Base-by-base conservation (phyloP, 2,113 vertebrate genomes). In the Aegotheles bennettii region DNA sequence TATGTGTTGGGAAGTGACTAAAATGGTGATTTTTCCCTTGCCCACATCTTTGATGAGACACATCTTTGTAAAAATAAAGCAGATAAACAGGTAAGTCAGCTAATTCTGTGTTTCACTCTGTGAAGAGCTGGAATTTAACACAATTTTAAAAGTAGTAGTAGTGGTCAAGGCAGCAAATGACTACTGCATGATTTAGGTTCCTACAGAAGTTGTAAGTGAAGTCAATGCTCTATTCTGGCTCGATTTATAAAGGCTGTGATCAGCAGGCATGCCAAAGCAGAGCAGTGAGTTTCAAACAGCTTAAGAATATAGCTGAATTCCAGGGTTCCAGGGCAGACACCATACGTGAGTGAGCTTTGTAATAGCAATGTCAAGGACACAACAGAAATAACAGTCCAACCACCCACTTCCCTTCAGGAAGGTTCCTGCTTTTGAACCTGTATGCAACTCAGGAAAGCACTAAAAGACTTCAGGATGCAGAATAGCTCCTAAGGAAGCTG, bases 1-100 rank as follows among this genome's bases (percentile, higher is more conserved):
- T 20, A 3, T 0, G 0, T 7, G 24, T 4, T 18, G 33, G 13
- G n/a, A 2, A 57, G 17, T 4, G 85, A 15, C 69, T 59, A 35
- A n/a, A 45, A 36, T 1, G 3, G 33, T 35, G 78, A 36, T 35
- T 29, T 57, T 40, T 3, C 43, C 43, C 35, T 17, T 69, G 28
- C 74, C 54, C 40, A 40, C n/a, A n/a, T n/a, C n/a, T n/a, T n/a
- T n/a, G n/a, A 3, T 10, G 53, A 31, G 33, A 7, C 38, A 7
- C 3, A 2, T 3, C 19, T 38, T 7, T 28, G 23, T 40, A 48
- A 40, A 43, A 63, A 18, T 18, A 18, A 48, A 65, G 60, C 74
- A 71, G 65, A 13, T 15, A 28, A 78, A 48, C 38, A 60, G 33
- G n/a, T 28, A 19, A 80, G 20, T 12, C 43, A 67, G 35, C 24